Conservation (phyloP, 2,113 vertebrate species). For the Entomyzon cyanotis region DNA sequence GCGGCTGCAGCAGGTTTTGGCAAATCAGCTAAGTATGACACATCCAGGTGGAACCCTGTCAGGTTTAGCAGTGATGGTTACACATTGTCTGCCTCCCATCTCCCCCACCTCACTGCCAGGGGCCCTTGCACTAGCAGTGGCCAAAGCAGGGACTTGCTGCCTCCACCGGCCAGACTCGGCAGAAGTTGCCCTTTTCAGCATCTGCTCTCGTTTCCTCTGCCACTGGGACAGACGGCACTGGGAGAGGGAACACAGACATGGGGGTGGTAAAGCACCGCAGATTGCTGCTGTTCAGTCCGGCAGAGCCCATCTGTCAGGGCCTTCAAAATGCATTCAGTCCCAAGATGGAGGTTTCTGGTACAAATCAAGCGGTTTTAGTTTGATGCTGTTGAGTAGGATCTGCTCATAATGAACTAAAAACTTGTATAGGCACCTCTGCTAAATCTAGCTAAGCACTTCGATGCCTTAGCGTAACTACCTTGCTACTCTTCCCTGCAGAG, state of each 20-base stretch:
- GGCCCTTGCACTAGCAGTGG: neutral
- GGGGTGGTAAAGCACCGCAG: neutral
- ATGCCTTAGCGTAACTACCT: neutral
- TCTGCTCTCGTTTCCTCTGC: neutral
- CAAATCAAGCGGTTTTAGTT: neutral
- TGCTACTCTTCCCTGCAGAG: neutral
- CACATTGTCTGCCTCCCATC: neutral
- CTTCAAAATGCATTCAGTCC: neutral
- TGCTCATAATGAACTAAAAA: neutral
- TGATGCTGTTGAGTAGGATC: neutral
- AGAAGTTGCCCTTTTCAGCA: neutral
- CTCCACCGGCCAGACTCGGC: accelerated
- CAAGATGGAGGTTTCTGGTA: neutral
- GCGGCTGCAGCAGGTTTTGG: neutral
- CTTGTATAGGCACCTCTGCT: neutral
- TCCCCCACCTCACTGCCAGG: neutral
- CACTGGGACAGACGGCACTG: neutral
- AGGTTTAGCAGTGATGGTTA: neutral
- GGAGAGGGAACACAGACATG: neutral
- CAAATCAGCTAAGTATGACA: neutral
- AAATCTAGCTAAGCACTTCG: neutral
- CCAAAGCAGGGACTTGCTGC: neutral
- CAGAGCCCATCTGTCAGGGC: neutral
- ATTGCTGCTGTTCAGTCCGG: neutral
- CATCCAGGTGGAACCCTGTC: neutral